Evolutionary conservation across 2,797 vertebrate species (phyloP).

Genomic region (Chrosomus eos): DNA sequence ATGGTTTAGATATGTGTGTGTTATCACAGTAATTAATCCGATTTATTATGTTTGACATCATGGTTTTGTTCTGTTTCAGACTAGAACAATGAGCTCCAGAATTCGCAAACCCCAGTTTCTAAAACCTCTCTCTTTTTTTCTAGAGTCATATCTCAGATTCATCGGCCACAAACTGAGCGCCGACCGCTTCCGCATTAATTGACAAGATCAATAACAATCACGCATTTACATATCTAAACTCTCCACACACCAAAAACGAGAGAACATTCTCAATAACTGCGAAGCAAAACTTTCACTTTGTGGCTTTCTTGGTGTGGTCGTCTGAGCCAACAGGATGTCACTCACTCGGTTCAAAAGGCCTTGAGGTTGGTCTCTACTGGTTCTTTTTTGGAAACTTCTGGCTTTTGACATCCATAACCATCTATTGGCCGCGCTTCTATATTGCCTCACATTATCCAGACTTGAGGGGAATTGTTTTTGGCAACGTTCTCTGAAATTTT

Average conservation of each 20-base stretch:
- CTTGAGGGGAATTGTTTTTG: conserved; percentile 82
- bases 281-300: conserved; percentile 83
- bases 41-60: conserved; percentile 71
- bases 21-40: conserved; percentile 62
- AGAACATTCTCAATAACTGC: conserved; percentile 80
- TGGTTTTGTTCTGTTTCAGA: conserved; percentile 66
- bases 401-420: conserved; percentile 82
- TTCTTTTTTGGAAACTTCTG: conserved; percentile 84
- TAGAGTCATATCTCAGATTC: conserved; percentile 55
- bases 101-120: conserved; percentile 8
- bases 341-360: conserved; percentile 77
- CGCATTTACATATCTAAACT: conserved; percentile 69
- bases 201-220: conserved; percentile 71
- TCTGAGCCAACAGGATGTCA: conserved; percentile 78
- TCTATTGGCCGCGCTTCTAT: conserved; percentile 75
- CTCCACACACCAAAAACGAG: conserved; percentile 72
- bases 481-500: conserved; percentile 77
- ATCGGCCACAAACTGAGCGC: conserved; percentile 58
- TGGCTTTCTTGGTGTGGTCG: conserved; percentile 79
- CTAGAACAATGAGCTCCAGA: conserved; percentile 65
- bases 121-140: conserved; percentile 25
- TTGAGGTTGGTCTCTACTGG: conserved; percentile 81
- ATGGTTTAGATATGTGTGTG: not conserved
- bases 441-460: conserved; percentile 83
- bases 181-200: conserved; percentile 63